Evolutionary conservation across 2,113 vertebrate species (phyloP), one percentile per base, ranked within the genome.

Genomic region (Peromyscus leucopus): DNA sequence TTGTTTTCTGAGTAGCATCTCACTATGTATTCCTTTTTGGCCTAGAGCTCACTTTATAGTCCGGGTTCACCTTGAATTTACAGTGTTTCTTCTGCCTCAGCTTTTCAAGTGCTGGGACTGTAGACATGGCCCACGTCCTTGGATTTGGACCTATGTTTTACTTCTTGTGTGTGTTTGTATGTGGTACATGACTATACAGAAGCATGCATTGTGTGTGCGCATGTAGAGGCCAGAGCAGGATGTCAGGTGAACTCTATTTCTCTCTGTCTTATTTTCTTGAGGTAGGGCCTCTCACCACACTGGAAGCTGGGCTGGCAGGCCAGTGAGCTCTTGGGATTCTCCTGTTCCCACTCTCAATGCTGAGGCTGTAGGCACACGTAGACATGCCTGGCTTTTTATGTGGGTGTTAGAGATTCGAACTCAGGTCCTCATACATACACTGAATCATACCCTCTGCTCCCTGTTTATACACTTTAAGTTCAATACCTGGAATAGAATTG

Each of bases 401-500:
- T 83, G 22, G 80, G 55, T 61, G 83, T 26, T 31, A 28, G 8
- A 46, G 82, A 65, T 46, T 65, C 2, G 16, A 65, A 85, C 28
- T 65, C 63, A 86, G 17, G 39, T 22, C 24, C 42, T 36, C 5
- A 86, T 48, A 26, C 31, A 13, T 67, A 33, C 63, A 48, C 28
- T 22, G 63, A 39, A 15, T 39, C 39, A 67, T 7, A 17, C 4
- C 19, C 28, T 26, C 21, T 46, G 5, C 42, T 15, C 28, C 65
- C 84, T 67, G 28, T 67, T 93, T 74, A 67, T 48, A 67, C 9
- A 5, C 9, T 91, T 28, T 83, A 63, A 17, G 48, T 88, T 85
- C 5, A 89, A 80, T 93, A 75, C 4, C 24, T 71, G 48, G 75
- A 92, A 24, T 84, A 57, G 72, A 89, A 93, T 89, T 94, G 22